Percentiles rank a stretch among this genome's conserved stretches.
These are phyloP conservation scores for Noctua pronuba DNA, from an alignment of 2,888 invertebrate genomes.

Conservation along the genomic window DNA sequence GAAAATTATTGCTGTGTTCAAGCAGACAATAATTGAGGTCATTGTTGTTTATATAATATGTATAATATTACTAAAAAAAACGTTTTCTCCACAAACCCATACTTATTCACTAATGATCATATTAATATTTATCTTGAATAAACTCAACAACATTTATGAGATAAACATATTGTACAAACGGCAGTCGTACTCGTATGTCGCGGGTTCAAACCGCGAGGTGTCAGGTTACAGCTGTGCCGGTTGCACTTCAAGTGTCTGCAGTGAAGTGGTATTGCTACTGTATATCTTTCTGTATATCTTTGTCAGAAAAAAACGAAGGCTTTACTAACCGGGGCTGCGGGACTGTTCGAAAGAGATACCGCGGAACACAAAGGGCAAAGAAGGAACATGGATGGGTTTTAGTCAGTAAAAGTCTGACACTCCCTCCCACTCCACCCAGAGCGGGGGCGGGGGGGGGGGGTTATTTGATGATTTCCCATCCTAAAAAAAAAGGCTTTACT, in stretches of 20 bases:
- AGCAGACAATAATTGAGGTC: background rate
- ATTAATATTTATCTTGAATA: constrained; percentile 2
- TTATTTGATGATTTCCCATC: too few relatives aligned
- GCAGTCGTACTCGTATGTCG: constrained; percentile 53
- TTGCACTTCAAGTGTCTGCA: constrained; percentile 4
- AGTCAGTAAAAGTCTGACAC: too few relatives aligned
- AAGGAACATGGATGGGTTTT: too few relatives aligned
- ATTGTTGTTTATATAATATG: too few relatives aligned
- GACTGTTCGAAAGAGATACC: too few relatives aligned
- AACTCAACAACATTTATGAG: background rate
- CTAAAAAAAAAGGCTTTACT: background rate
- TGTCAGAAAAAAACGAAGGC: background rate
- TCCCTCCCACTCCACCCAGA: too few relatives aligned
- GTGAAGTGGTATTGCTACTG: constrained; percentile 6
- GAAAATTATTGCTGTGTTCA: too few relatives aligned
- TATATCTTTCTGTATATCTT: constrained; percentile 9
- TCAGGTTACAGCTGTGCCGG: constrained; percentile 66
- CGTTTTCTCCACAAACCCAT: background rate
- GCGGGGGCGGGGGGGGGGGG: too few relatives aligned
- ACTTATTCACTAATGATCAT: background rate
- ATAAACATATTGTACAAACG: background rate
- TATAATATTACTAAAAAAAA: background rate
- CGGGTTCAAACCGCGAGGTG: constrained; percentile 78
- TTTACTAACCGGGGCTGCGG: too few relatives aligned
- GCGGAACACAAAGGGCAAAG: too few relatives aligned